These are phyloP conservation scores for Ellobius talpinus DNA, from an alignment of 2,113 vertebrate species.

Conservation along the genomic window DNA sequence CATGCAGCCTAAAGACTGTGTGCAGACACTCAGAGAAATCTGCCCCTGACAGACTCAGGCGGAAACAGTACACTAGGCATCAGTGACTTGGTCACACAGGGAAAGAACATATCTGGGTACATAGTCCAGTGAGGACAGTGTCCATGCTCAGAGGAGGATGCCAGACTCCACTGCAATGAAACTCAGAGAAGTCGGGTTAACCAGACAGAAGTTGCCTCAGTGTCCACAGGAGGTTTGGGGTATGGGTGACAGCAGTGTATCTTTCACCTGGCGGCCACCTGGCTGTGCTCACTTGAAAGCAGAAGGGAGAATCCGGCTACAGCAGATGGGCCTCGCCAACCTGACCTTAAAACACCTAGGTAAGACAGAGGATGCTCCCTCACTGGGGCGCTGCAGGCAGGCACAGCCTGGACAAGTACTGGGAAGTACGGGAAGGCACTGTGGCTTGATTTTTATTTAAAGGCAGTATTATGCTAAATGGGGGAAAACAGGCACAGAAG, in stretches of 20 bases:
- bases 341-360: not conserved
- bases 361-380: not conserved
- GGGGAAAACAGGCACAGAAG: not conserved
- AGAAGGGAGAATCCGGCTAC: not conserved
- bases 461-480: not conserved
- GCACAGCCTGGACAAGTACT: not conserved
- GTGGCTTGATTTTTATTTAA: not conserved
- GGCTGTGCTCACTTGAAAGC: not conserved
- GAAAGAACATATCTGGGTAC: not conserved
- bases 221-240: not conserved
- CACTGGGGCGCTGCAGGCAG: not conserved
- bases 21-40: not conserved
- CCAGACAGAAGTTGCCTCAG: not conserved
- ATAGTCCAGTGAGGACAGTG: not conserved
- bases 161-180: not conserved
- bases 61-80: not conserved
- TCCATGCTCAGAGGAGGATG: not conserved
- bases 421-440: not conserved
- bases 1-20: not conserved
- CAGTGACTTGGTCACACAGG: not conserved
- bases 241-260: rapidly evolving
- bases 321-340: not conserved
- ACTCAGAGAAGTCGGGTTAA: not conserved
- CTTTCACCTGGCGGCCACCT: not conserved
- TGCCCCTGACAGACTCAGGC: not conserved